Percentiles rank a stretch among this genome's conserved stretches.
Evolutionary conservation across 2,113 vertebrate genomes (phyloP).

Genomic region (Gnathonemus echidnorhynchus): DNA sequence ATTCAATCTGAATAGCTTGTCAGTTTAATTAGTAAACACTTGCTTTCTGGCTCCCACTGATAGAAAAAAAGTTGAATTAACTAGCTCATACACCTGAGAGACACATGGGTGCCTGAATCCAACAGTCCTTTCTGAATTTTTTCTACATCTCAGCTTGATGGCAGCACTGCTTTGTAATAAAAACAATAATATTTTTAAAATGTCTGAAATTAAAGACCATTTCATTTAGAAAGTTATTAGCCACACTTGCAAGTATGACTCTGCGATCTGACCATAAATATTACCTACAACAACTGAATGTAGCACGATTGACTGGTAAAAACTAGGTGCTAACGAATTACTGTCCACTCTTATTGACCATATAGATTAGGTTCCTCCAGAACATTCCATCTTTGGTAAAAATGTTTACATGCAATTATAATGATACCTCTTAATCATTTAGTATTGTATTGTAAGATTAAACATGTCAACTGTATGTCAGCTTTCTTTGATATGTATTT

Average conservation of each 20-base stretch:
- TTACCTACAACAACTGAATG: neutral
- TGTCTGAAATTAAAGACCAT: neutral
- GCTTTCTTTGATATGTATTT: neutral
- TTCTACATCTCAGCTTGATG: neutral
- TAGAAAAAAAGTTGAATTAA: neutral
- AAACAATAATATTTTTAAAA: neutral
- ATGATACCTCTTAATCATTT: neutral
- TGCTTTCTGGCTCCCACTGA: neutral
- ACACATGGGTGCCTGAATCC: neutral
- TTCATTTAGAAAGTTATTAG: neutral
- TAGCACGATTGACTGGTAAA: neutral
- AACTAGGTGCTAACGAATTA: neutral
- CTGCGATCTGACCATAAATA: neutral
- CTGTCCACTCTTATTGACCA: neutral
- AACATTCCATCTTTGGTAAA: neutral
- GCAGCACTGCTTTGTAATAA: neutral
- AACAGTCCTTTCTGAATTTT: neutral
- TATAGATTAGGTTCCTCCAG: neutral
- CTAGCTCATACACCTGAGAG: neutral
- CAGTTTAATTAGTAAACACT: neutral
- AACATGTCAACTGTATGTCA: neutral
- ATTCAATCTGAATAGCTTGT: neutral
- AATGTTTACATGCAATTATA: neutral
- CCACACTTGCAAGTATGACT: neutral
- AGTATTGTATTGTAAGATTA: neutral